Conservation (phyloP, 2,888 invertebrate species). For the Pyrocoelia pectoralis region DNA sequence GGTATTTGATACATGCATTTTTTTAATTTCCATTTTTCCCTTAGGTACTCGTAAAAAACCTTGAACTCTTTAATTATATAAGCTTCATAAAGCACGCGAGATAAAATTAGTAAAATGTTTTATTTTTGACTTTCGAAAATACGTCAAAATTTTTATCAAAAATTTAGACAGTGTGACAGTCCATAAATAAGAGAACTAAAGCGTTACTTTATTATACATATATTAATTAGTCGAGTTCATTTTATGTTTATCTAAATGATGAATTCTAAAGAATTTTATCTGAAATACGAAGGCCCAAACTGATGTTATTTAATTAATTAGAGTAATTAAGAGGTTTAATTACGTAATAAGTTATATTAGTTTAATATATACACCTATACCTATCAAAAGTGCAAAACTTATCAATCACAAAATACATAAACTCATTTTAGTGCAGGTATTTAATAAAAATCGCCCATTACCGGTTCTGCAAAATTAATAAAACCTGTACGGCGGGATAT, state of each 20-base stretch:
- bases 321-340: conserved; percentile 8
- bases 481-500: no score
- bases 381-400: background rate
- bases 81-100: background rate
- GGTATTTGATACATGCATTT: no score
- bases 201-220: background rate
- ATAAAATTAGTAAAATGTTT: background rate
- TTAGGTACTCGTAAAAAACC: no score
- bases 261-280: conserved; percentile 17
- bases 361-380: background rate
- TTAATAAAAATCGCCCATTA: no score
- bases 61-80: no score
- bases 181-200: background rate
- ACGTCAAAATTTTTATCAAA: conserved; percentile 1
- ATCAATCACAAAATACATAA: no score
- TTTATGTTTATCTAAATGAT: conserved; percentile 27
- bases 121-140: background rate
- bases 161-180: background rate
- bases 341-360: background rate
- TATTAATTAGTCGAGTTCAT: conserved; percentile 9
- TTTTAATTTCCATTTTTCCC: no score
- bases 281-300: conserved; percentile 3
- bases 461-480: no score
- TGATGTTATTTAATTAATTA: conserved; percentile 11
- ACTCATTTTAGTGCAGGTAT: no score